phyloP scores from a whole-genome alignment of 2,113 vertebrate genomes.

The Geothlypis trichas region DNA sequence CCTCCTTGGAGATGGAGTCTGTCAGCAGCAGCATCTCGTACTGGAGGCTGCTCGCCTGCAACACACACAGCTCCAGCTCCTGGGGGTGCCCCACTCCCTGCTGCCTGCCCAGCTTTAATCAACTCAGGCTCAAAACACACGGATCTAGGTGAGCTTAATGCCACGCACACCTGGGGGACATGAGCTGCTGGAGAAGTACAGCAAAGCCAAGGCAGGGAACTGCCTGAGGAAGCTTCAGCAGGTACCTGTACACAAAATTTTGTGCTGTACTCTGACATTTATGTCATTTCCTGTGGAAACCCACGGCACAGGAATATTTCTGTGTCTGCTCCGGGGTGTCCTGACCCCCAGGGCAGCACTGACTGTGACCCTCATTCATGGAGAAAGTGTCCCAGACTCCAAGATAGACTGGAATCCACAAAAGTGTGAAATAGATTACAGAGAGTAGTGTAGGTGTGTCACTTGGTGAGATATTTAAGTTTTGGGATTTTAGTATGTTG shows the following conservation, averaged over 20 bases:
- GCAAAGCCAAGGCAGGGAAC: neutral
- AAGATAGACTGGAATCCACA: too few relatives aligned
- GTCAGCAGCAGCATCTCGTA: slow-evolving; percentile 97
- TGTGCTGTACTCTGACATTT: neutral
- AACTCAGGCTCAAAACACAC: neutral
- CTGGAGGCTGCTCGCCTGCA: slow-evolving; percentile 94
- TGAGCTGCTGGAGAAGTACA: neutral
- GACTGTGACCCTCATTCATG: too few relatives aligned
- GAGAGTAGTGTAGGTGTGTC: too few relatives aligned
- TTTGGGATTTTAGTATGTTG: too few relatives aligned
- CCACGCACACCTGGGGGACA: neutral
- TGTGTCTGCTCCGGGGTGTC: too few relatives aligned
- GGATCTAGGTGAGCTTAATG: neutral
- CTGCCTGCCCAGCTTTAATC: neutral
- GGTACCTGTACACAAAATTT: too few relatives aligned
- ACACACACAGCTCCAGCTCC: neutral
- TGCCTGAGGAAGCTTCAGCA: neutral
- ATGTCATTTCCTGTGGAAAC: neutral
- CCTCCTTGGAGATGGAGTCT: slow-evolving; percentile 96
- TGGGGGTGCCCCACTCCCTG: neutral
- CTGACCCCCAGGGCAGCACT: too few relatives aligned
- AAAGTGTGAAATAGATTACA: too few relatives aligned
- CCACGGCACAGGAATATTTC: too few relatives aligned
- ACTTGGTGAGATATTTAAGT: too few relatives aligned
- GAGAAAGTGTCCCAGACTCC: too few relatives aligned